Evolutionary conservation across 2,797 vertebrate genomes (phyloP), one percentile per base, ranked within the genome.

Genomic region (Danio jaintianensis): DNA sequence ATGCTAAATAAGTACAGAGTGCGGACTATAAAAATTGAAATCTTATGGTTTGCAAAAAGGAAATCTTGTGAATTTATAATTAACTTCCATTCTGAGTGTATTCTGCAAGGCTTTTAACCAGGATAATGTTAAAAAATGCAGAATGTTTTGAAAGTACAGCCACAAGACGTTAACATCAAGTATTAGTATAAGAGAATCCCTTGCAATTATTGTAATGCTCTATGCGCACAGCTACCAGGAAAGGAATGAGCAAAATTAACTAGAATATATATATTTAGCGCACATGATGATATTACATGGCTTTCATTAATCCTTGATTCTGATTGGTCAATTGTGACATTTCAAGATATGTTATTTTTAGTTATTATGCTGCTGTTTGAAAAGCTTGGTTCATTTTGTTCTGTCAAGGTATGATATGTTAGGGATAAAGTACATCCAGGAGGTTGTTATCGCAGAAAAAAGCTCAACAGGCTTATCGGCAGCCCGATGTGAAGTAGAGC

Each of bases 81-180:
- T n/a, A 9, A 18, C n/a, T 12, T 42, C 43, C 5, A 29, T 29
- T 29, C 29, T 29, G 29, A 29, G 29, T 29, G 29, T 29, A 29
- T 29, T 29, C 29, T 29, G 1, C 29, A 29, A 29, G 29, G 29
- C 29, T 29, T 29, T 29, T 29, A 29, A 29, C 38, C 9, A 42
- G 38, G 38, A 43, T 43, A 64, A 64, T 64, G 40, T 43, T 64
- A 66, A 66, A 22, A 66, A 29, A 29, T 45, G 20, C 42, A 64
- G 11, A 1, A 1, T 15, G 6, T 38, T n/a, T 62, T 22, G 20
- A 67, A 67, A 48, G 12, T 9, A 29, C 43, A 67, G 0, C 12
- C 43, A 58, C 9, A 20, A 11, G 18, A 4, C 10, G 20, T 61
- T 13, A n/a, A 38, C 36, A 9, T 40, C 29, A 16, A 15, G 15